phyloP scores from a whole-genome alignment of 2,797 vertebrate species.

The Podargus strigoides region DNA sequence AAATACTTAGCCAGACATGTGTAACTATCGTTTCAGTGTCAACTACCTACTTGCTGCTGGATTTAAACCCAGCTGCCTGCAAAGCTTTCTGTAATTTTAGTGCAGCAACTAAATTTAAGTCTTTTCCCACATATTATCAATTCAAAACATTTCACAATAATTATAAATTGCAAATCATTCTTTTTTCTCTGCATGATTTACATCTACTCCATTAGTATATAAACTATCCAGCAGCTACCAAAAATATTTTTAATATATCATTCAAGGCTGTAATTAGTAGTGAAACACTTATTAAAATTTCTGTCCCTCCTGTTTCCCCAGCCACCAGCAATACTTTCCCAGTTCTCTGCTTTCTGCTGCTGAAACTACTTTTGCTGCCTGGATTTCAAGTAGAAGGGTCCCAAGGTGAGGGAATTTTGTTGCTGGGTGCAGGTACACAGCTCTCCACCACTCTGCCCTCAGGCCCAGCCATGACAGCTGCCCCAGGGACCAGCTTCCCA shows the following conservation, averaged over 20 bases:
- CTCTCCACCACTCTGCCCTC: not conserved
- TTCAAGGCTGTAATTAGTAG: not conserved
- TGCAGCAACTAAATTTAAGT: not conserved
- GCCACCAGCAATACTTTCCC: not conserved
- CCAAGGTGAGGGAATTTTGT: not conserved
- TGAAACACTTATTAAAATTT: not conserved
- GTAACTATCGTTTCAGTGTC: not conserved
- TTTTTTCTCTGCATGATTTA: not conserved
- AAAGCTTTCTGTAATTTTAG: not conserved
- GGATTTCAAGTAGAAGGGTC: not conserved
- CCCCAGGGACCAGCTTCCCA: not conserved
- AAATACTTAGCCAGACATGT: not conserved
- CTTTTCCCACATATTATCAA: not conserved
- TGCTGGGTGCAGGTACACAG: not conserved
- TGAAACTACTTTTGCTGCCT: not conserved
- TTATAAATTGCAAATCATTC: not conserved
- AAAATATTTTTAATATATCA: conserved; percentile 12
- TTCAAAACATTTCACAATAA: conserved; percentile 16
- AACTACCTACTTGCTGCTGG: not conserved
- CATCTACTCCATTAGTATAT: not conserved
- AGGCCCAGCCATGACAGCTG: not conserved
- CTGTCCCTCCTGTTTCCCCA: not conserved
- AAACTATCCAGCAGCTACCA: not conserved
- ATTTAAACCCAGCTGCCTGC: not conserved
- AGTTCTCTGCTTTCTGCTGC: not conserved